These are phyloP conservation scores for Darevskia nairensis DNA, from an alignment of 2,797 vertebrate species.

Conservation along the genomic window DNA sequence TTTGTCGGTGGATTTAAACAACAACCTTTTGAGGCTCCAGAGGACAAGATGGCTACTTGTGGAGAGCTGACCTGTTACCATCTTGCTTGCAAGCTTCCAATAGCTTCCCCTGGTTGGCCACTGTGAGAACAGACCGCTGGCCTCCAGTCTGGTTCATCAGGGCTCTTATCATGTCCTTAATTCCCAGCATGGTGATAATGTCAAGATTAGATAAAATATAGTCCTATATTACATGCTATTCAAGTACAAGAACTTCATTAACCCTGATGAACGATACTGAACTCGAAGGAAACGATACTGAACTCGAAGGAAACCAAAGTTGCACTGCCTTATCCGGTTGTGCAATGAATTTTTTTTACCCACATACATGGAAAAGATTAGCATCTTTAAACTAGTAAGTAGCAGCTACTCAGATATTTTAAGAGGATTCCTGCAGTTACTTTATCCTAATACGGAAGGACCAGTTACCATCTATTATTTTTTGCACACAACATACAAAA, in stretches of 20 bases:
- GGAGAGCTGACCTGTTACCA: too few species aligned
- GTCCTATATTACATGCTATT: constrained; percentile 47
- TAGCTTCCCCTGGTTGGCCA: constrained; percentile 24
- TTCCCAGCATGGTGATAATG: constrained; percentile 43
- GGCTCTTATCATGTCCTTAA: not conserved
- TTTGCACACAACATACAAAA: not conserved
- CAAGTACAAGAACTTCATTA: constrained; percentile 1
- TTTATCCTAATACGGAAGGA: not conserved
- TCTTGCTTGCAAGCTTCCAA: too few species aligned
- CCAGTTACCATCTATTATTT: not conserved
- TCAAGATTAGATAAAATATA: constrained; percentile 44
- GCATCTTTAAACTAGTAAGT: not conserved
- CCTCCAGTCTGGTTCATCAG: not conserved
- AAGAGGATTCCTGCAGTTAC: not conserved
- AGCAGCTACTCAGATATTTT: not conserved
- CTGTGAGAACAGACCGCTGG: too few species aligned
- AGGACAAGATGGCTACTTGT: too few species aligned
- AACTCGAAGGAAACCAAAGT: constrained; percentile 11
- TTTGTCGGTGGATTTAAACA: not conserved
- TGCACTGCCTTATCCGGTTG: not conserved
- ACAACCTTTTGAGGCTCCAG: too few species aligned
- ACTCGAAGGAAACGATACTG: constrained; percentile 9
- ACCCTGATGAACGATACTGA: not conserved
- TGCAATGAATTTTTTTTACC: not conserved
- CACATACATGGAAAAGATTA: not conserved